Percentiles rank a stretch among this genome's conserved stretches.
Conservation (phyloP, 2,113 vertebrate genomes). For the Setophaga coronata region DNA sequence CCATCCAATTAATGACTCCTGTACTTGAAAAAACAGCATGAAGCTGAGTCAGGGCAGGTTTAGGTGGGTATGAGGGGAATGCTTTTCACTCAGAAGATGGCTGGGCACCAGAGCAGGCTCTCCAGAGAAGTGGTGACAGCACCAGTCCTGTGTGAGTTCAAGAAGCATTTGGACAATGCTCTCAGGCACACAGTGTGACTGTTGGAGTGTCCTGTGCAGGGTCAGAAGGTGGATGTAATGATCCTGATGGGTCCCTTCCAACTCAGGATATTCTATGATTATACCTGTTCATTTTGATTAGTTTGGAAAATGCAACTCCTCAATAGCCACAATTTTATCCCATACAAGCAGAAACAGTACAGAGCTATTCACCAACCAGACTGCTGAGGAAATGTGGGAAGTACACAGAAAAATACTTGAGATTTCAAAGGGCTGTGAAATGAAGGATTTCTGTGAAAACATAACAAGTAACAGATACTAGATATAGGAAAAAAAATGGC, state of each 20-base stretch:
- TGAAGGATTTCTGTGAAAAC: neutral
- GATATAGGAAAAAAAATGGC: neutral
- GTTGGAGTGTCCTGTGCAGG: neutral
- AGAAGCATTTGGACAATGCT: neutral
- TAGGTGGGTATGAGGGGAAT: neutral
- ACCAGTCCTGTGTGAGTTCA: neutral
- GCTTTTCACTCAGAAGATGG: neutral
- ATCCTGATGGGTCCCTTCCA: neutral
- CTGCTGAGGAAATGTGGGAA: neutral
- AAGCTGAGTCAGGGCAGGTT: neutral
- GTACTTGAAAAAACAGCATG: neutral
- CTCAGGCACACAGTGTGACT: neutral
- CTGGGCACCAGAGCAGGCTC: neutral
- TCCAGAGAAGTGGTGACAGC: neutral
- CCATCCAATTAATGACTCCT: neutral
- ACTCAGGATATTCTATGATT: neutral
- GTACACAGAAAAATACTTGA: neutral
- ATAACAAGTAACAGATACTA: neutral
- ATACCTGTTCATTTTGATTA: neutral
- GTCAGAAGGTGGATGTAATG: accelerated
- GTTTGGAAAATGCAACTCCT: neutral
- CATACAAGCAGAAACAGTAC: neutral
- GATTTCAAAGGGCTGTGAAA: neutral
- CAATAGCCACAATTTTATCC: neutral
- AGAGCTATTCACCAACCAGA: neutral